Conservation (phyloP, 2,888 invertebrate genomes). For the Dynastes grantii region DNA sequence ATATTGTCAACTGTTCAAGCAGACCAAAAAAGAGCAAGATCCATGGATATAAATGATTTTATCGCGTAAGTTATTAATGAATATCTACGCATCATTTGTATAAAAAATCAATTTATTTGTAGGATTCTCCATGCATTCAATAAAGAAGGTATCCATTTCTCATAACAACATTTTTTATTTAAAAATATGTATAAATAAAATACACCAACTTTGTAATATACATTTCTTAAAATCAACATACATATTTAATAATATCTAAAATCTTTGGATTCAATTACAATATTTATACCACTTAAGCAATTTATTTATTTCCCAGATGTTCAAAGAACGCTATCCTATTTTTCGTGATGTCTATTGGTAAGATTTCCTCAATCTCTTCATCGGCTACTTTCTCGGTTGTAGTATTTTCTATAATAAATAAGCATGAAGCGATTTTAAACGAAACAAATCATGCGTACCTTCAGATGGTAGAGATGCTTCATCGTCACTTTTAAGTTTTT, state of each 20-base stretch:
- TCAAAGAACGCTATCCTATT: conserved; percentile 50
- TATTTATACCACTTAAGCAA: conserved; percentile 13
- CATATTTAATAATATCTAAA: conserved; percentile 55
- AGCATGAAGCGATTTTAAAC: neutral
- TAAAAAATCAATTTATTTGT: conserved; percentile 55
- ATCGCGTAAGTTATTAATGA: conserved; percentile 74
- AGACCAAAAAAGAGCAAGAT: conserved; percentile 87
- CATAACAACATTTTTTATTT: conserved; percentile 67
- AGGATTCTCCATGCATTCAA: conserved; percentile 89
- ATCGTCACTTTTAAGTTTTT: conserved; percentile 73
- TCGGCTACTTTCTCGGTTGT: neutral
- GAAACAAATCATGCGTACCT: neutral
- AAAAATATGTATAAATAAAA: conserved; percentile 53
- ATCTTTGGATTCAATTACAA: conserved; percentile 59
- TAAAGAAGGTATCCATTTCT: conserved; percentile 94
- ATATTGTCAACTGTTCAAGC: conserved; percentile 81
- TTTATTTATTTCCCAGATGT: conserved; percentile 45
- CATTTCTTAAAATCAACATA: conserved; percentile 54
- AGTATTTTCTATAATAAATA: conserved; percentile 36
- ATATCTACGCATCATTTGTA: conserved; percentile 18
- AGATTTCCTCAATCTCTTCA: conserved; percentile 38
- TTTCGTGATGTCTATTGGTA: conserved; percentile 50
- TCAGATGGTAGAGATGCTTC: conserved; percentile 29
- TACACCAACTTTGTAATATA: conserved; percentile 44
- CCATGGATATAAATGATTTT: conserved; percentile 98